phyloP scores from a whole-genome alignment of 2,113 vertebrate species.

The Sylvilagus bachmani region DNA sequence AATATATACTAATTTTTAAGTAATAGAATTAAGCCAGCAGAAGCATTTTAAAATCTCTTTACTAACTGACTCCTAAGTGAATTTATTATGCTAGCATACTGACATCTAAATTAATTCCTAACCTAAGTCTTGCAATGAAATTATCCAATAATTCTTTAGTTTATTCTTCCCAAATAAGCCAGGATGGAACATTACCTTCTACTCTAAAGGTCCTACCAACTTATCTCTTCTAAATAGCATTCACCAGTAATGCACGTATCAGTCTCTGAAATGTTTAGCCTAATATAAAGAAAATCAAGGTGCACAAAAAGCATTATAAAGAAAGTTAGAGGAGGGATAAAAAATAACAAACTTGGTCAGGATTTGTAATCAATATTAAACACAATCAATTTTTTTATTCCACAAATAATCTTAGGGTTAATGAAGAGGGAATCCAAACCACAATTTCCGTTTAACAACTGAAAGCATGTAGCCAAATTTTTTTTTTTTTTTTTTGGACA shows the following conservation, averaged over 20 bases:
- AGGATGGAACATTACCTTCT: not conserved
- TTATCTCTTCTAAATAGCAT: slow-evolving; percentile 29
- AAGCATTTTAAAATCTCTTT: slow-evolving; percentile 54
- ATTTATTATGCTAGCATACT: not conserved
- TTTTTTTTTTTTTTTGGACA: too few species aligned
- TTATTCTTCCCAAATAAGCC: slow-evolving; percentile 14
- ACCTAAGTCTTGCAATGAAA: slow-evolving; percentile 19
- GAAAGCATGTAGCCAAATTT: not conserved
- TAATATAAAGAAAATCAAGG: slow-evolving; percentile 39
- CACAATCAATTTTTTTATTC: not conserved
- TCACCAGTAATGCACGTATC: not conserved
- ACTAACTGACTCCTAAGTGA: not conserved
- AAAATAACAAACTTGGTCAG: not conserved
- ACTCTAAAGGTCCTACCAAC: not conserved
- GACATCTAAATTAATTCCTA: slow-evolving; percentile 45
- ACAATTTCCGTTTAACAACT: slow-evolving; percentile 32
- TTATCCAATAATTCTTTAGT: not conserved
- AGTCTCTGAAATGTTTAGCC: slow-evolving; percentile 44
- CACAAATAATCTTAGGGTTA: not conserved
- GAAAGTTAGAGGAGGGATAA: not conserved
- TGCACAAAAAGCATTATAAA: slow-evolving; percentile 42
- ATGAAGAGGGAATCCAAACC: slow-evolving; percentile 38
- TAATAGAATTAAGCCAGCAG: not conserved
- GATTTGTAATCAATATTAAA: slow-evolving; percentile 30
- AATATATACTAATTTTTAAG: slow-evolving; percentile 19